These are phyloP conservation scores for Oasisia sp. DNA, from an alignment of 2,888 invertebrate species.

Conservation along the genomic window DNA sequence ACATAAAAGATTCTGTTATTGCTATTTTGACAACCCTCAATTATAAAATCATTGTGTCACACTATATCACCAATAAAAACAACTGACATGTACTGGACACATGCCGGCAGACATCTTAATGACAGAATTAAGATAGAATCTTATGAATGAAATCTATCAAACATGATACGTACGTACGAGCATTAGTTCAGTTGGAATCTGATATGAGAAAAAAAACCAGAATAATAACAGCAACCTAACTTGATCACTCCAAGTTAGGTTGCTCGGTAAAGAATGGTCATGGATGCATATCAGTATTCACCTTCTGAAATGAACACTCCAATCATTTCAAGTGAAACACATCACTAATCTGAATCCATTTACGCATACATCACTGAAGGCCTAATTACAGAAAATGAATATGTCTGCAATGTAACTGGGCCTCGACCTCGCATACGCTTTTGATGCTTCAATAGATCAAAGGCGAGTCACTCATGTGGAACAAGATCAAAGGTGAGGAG, in stretches of 20 bases:
- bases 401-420: neutral
- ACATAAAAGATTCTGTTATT: neutral
- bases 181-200: neutral
- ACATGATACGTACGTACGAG: neutral
- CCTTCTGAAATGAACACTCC: neutral
- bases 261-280: neutral
- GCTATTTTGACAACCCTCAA: neutral
- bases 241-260: neutral
- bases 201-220: neutral
- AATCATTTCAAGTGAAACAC: neutral
- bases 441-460: constrained; percentile 6
- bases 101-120: neutral
- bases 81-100: neutral
- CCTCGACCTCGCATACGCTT: neutral
- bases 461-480: neutral
- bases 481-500: neutral
- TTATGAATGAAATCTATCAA: neutral
- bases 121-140: neutral
- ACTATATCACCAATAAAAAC: neutral
- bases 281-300: neutral
- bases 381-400: neutral
- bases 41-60: neutral
- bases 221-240: neutral
- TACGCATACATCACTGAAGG: neutral
- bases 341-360: neutral